Conservation (phyloP, 2,113 vertebrate genomes). For the Pogona vitticeps region DNA sequence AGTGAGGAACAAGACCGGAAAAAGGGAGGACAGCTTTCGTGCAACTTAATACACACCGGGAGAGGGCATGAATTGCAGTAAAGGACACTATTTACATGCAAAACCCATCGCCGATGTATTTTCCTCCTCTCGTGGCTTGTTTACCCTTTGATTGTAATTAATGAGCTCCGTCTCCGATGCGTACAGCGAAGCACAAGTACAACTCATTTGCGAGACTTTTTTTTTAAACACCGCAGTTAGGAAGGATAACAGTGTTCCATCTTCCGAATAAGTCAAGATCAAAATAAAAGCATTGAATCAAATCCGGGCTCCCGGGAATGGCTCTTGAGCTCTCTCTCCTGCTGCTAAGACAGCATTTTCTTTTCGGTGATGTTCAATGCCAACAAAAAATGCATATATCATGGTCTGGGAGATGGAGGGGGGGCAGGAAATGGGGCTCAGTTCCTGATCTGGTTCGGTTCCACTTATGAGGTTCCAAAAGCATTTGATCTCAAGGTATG, state of each 20-base stretch:
- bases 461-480: too few relatives aligned
- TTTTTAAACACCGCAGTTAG: fast-evolving
- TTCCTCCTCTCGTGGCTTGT: fast-evolving
- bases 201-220: not conserved
- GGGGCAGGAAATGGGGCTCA: fast-evolving
- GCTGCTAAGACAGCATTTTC: not conserved
- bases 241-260: not conserved
- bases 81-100: not conserved
- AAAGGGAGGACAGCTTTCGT: too few relatives aligned
- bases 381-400: too few relatives aligned
- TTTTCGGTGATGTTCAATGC: too few relatives aligned
- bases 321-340: not conserved
- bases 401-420: too few relatives aligned
- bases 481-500: too few relatives aligned
- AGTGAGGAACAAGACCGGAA: too few relatives aligned
- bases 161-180: not conserved
- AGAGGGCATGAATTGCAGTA: too few relatives aligned
- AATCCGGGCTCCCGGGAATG: not conserved
- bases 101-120: not conserved
- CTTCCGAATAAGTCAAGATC: not conserved
- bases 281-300: not conserved
- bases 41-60: too few relatives aligned
- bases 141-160: not conserved
- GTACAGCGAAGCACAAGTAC: fast-evolving
- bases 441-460: not conserved